Evolutionary conservation across 1,140 invertebrate genomes (phyloP), one percentile per base, ranked within the genome.

Genomic region (Metaphire vulgaris): DNA sequence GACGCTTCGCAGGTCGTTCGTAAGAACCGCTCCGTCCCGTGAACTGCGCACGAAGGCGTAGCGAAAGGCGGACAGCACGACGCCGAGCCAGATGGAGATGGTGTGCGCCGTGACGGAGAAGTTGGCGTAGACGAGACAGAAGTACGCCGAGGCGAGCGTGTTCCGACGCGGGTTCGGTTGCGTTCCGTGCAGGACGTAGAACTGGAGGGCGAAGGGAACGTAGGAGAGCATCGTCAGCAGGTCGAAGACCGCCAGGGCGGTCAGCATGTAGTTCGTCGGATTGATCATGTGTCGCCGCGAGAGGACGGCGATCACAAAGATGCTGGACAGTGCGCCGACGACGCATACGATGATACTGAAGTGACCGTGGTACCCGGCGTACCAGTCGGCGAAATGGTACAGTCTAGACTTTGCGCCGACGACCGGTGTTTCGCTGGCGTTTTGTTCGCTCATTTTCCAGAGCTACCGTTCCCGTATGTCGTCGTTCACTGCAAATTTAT

Each of bases 81-180:
- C 91, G 0, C 95, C 96, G 74, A 97, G 84, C 90, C 92, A 96
- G 74, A 96, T 96, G 0, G 94, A 94, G 66, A 96, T 92, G 0
- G 95, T 96, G 84, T 98, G 95, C 81, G 92, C 88, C 0, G 94
- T 92, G 90, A 87, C 84, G 0, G 89, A 86, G 83, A 95, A 95
- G 79, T 95, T 83, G 31, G 83, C 78, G 69, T 83, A 80, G 75
- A 85, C 81, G 1, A 85, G 76, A 21, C 83, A 76, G 76, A 82
- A 85, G 15, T 75, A 65, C 80, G 83, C 83, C 84, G 83, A 85
- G 26, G 72, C 77, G 26, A 30, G 30, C 16, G 68, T 70, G 28
- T 76, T 34, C n/a, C 75, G 1, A 16, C 26, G 21, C 0, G 68
- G 67, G 0, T 21, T n/a, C 15, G 33, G 68, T n/a, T 81, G 72